Base-by-base conservation (phyloP, 2,113 vertebrate genomes). In the Nothobranchius kuhntae region DNA sequence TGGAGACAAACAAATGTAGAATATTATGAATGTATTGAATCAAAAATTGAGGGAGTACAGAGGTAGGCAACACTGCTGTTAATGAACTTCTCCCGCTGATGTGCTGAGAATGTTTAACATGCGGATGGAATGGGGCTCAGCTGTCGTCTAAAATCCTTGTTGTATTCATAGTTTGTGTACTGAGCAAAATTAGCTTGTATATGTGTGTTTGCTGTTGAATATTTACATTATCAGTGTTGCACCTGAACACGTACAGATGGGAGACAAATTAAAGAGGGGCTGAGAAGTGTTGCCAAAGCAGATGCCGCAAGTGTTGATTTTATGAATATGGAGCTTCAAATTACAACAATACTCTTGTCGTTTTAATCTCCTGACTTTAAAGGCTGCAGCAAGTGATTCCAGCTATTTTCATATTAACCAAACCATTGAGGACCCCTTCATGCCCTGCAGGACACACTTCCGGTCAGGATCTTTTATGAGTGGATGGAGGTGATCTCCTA, bases 11-110 rank as follows among this genome's bases (percentile, higher is more conserved):
- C 82, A 84, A 85, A 77, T 89, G 89, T 85, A 78, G 75, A 87
- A 86, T 83, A 87, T 90, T 88, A 89, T 84, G 84, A 87, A 82
- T 51, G 67, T 87, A 87, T 86, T 90, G 86, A 85, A 87, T 87
- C 61, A 75, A 85, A 89, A 85, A 89, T 85, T 81, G 82, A 82
- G 71, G 68, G 72, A 84, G 79, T 80, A 81, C 67, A 82, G 77
- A 66, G 65, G 76, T 82, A 77, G 44, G 62, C 75, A 78, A 84
- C 75, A 83, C 80, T 82, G 71, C 65, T 50, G 54, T 70, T 89
- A 86, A 87, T 87, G 76, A 90, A 87, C 82, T 81, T 66, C 79
- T 83, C 69, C 46, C 26, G 77, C 72, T 15, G 77, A 70, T 80
- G 85, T 85, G 86, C 69, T 60, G 68, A 13, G 82, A 83, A 80